phyloP scores from a whole-genome alignment of 2,888 invertebrate genomes.

The Podotricha telesiphe region DNA sequence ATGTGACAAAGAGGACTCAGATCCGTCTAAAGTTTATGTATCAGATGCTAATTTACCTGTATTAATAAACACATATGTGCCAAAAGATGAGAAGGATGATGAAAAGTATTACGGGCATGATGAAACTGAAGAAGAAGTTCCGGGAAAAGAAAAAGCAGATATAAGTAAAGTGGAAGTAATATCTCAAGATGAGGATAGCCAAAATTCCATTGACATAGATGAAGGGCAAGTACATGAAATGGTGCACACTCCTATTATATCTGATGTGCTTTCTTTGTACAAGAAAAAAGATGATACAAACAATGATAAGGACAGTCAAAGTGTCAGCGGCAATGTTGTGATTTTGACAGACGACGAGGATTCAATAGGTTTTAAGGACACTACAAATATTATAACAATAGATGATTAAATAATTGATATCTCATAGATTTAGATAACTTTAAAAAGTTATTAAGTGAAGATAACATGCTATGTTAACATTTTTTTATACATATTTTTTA shows the following conservation, averaged over 20 bases:
- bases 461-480: not conserved
- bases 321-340: conserved; percentile 50
- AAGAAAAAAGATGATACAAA: conserved; percentile 53
- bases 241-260: conserved; percentile 72
- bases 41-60: conserved; percentile 62
- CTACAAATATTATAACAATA: conserved; percentile 58
- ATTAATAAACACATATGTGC: conserved; percentile 68
- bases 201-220: conserved; percentile 51
- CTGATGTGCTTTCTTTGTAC: conserved; percentile 72
- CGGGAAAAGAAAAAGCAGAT: conserved; percentile 43
- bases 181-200: conserved; percentile 52
- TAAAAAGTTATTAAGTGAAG: not conserved
- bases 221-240: conserved; percentile 57
- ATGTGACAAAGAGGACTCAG: conserved; percentile 67
- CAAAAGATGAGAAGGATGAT: conserved; percentile 70
- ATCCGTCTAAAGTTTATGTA: conserved; percentile 69
- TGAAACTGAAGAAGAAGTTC: conserved; percentile 52
- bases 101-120: conserved; percentile 73
- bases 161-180: conserved; percentile 32
- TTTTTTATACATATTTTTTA: conserved; percentile 13
- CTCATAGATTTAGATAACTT: not conserved
- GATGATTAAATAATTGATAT: conserved; percentile 51
- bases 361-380: conserved; percentile 55
- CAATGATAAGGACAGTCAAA: conserved; percentile 21
- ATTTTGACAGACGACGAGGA: conserved; percentile 63